phyloP scores from a whole-genome alignment of 2,113 vertebrate genomes.

The Lepisosteus oculatus region DNA sequence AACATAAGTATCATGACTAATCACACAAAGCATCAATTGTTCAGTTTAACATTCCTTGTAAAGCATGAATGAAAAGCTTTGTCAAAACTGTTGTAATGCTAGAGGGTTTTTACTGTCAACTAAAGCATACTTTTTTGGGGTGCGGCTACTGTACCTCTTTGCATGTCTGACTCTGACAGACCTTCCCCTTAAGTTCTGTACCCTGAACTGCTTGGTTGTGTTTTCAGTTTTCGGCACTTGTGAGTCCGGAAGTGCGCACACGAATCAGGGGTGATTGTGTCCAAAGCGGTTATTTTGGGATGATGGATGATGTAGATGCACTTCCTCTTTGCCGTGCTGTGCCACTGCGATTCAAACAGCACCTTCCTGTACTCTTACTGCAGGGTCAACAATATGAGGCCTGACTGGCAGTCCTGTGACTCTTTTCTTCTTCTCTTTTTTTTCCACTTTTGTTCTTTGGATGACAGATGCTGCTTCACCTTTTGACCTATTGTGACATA shows the following conservation, averaged over 20 bases:
- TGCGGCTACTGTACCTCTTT: too few species aligned
- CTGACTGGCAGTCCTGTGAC: constrained; percentile 10
- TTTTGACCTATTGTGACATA: constrained; percentile 53
- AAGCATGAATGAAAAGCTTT: too few species aligned
- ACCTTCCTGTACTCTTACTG: constrained; percentile 60
- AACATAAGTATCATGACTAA: too few species aligned
- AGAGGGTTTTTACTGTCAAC: too few species aligned
- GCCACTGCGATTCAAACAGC: constrained; percentile 9
- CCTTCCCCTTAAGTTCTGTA: not conserved
- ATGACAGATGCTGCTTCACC: constrained; percentile 71
- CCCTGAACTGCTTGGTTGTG: not conserved
- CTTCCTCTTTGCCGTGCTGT: constrained; percentile 7
- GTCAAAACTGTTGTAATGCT: too few species aligned
- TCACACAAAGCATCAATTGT: too few species aligned
- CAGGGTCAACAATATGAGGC: constrained; percentile 11
- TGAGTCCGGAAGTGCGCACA: fast-evolving
- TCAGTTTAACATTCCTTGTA: too few species aligned
- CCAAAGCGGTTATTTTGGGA: not conserved
- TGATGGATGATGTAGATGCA: constrained; percentile 4
- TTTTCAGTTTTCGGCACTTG: fast-evolving
- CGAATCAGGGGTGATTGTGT: not conserved
- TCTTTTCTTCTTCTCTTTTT: constrained; percentile 31
- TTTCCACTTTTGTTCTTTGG: constrained; percentile 55
- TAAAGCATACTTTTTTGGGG: too few species aligned
- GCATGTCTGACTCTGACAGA: too few species aligned